Conservation (phyloP, 2,888 invertebrate genomes). For the Orthosia gothica region DNA sequence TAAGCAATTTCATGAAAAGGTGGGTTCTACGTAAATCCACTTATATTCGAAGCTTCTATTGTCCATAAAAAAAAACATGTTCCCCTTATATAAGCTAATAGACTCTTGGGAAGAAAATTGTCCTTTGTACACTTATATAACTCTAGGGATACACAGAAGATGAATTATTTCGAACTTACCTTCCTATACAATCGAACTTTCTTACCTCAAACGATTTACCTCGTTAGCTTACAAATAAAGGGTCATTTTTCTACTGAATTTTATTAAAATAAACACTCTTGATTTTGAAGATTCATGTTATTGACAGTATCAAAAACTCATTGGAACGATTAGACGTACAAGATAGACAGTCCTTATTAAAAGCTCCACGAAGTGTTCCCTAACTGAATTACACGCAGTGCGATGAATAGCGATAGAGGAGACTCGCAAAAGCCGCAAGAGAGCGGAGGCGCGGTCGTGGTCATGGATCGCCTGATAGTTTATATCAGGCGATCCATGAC, state of each 20-base stretch:
- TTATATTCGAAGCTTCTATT: background rate
- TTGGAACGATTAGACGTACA: too few relatives aligned
- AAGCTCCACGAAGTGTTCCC: too few relatives aligned
- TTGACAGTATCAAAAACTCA: too few relatives aligned
- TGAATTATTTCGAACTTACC: background rate
- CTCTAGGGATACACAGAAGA: background rate
- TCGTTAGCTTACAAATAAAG: background rate
- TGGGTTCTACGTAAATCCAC: background rate
- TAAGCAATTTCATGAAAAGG: background rate
- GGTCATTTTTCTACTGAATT: background rate
- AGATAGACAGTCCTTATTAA: too few relatives aligned
- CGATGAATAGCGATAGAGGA: too few relatives aligned
- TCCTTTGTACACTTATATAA: background rate
- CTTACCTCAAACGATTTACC: background rate
- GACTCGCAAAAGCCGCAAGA: too few relatives aligned
- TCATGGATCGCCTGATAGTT: too few relatives aligned
- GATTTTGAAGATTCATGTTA: too few relatives aligned
- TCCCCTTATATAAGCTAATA: background rate
- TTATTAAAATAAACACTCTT: too few relatives aligned
- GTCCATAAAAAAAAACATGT: background rate
- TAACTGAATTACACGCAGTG: too few relatives aligned
- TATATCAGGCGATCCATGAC: too few relatives aligned
- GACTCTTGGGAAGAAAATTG: background rate
- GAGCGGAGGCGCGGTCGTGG: too few relatives aligned
- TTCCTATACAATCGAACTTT: background rate